Conservation (phyloP, 2,113 vertebrate species). For the Muscicapa adusta region DNA sequence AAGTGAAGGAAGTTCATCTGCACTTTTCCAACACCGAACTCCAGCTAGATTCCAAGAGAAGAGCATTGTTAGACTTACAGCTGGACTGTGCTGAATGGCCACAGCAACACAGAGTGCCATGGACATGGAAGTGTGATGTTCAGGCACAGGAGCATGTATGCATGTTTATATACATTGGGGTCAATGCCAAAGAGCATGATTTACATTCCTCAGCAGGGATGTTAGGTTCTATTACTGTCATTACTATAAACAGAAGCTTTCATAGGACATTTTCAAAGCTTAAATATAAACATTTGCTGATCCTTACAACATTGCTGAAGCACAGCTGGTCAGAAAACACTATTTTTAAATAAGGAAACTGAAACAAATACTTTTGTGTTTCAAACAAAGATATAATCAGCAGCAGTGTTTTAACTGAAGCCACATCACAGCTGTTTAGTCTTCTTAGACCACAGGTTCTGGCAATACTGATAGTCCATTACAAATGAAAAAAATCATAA, state of each 20-base stretch:
- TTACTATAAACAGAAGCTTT: not conserved
- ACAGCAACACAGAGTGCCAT: not conserved
- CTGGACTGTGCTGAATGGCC: not conserved
- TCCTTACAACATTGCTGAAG: not conserved
- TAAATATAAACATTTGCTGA: not conserved
- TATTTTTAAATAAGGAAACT: not conserved
- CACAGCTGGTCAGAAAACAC: not conserved
- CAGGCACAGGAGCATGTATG: not conserved
- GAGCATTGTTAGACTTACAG: not conserved
- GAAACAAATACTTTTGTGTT: not conserved
- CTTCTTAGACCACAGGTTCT: not conserved
- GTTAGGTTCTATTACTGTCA: not conserved
- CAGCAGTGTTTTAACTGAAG: not conserved
- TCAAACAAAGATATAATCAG: not conserved
- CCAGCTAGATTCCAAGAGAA: constrained; percentile 76
- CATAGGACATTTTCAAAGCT: not conserved
- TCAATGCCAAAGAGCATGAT: not conserved
- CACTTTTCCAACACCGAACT: constrained; percentile 87
- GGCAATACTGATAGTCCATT: not conserved
- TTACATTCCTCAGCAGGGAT: not conserved
- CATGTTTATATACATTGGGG: not conserved
- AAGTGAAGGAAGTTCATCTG: constrained; percentile 99
- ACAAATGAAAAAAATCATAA: not conserved
- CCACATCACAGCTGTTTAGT: not conserved
- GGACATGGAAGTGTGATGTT: not conserved